phyloP scores from a whole-genome alignment of 2,113 vertebrate species.

The Craseonycteris thonglongyai region DNA sequence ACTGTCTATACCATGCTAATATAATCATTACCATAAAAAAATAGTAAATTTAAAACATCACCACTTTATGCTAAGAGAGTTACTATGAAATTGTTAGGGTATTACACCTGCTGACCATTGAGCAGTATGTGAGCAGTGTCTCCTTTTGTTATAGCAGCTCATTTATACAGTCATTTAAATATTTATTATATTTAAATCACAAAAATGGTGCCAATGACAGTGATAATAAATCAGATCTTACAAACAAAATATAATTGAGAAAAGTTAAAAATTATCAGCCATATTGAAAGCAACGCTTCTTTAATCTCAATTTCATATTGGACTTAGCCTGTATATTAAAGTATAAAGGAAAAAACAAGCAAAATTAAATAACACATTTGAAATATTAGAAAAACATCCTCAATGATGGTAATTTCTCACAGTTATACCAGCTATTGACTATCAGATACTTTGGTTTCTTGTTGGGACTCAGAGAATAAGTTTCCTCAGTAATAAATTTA shows the following conservation, averaged over 20 bases:
- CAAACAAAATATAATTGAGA: neutral
- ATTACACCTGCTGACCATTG: neutral
- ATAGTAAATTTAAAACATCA: neutral
- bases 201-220: neutral
- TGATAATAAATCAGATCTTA: neutral
- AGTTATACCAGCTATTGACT: neutral
- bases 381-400: neutral
- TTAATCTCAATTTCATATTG: neutral
- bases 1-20: neutral
- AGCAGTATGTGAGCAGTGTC: neutral
- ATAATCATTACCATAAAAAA: neutral
- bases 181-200: neutral
- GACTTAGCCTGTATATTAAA: neutral
- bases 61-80: neutral
- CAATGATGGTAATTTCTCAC: neutral
- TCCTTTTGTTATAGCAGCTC: neutral
- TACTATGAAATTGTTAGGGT: neutral
- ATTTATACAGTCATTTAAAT: neutral
- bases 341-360: neutral
- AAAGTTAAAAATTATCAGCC: neutral
- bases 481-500: neutral
- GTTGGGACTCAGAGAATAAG: neutral
- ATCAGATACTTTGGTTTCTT: neutral
- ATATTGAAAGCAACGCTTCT: neutral
- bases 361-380: neutral